Conservation (phyloP, 2,888 invertebrate species). For the Timema podura region DNA sequence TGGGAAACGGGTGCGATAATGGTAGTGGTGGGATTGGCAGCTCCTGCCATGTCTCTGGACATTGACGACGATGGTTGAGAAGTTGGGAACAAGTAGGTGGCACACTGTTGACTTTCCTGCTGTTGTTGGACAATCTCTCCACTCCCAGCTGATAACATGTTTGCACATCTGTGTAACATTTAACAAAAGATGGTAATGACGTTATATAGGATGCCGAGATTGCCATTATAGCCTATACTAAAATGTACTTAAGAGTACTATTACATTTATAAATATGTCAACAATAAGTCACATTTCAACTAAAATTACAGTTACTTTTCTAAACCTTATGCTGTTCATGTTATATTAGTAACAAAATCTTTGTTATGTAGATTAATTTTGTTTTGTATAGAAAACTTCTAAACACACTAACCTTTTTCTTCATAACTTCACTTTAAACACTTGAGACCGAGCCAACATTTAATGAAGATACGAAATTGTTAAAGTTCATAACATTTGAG, state of each 20-base stretch:
- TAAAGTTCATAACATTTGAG: conserved; percentile 14
- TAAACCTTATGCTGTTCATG: no score
- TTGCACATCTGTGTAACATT: conserved; percentile 54
- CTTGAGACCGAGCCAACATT: conserved; percentile 19
- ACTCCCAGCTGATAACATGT: conserved; percentile 64
- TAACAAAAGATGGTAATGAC: no score
- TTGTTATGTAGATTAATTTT: no score
- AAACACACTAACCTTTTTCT: conserved; percentile 24
- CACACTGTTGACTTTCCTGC: conserved; percentile 31
- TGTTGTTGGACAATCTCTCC: conserved; percentile 46
- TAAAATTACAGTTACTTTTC: no score
- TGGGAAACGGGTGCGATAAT: conserved; percentile 8
- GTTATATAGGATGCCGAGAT: no score
- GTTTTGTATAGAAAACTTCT: background rate
- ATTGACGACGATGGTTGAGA: background rate
- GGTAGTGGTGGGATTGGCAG: conserved; percentile 1
- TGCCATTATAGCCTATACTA: no score
- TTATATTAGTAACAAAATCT: no score
- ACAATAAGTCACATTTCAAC: no score
- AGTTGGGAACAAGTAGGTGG: conserved; percentile 38
- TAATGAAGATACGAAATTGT: conserved; percentile 8
- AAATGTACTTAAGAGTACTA: no score
- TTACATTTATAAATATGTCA: no score
- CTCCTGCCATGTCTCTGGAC: conserved; percentile 17
- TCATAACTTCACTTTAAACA: conserved; percentile 25